A percentile compares a stretch with the other conserved stretches of the same genome.
Conservation (phyloP, 1,140 invertebrate genomes). For the Capitella teleta region DNA sequence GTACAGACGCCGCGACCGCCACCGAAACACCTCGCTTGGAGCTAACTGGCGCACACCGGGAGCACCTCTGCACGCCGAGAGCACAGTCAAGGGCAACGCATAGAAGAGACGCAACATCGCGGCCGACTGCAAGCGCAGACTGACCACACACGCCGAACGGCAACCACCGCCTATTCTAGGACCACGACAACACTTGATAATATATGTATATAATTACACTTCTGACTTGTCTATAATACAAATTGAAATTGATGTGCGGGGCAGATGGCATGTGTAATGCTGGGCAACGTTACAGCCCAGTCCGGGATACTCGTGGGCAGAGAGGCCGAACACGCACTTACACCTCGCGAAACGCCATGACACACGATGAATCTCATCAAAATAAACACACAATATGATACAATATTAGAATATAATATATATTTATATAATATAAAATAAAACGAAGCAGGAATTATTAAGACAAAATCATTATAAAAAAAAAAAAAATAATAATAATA, state of each 20-base stretch:
- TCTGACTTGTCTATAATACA: too few species aligned
- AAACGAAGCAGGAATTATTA: conserved; percentile 1
- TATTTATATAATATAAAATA: background rate
- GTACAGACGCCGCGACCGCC: background rate
- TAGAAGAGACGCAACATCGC: too few species aligned
- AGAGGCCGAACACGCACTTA: background rate
- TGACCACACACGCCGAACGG: too few species aligned
- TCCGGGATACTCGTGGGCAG: background rate
- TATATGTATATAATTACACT: too few species aligned
- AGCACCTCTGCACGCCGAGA: too few species aligned
- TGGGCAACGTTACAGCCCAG: conserved; percentile 2
- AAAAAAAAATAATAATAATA: conserved; percentile 3
- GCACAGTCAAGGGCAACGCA: too few species aligned
- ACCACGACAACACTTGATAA: too few species aligned
- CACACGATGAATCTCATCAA: background rate
- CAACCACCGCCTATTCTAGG: too few species aligned
- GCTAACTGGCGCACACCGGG: too few species aligned
- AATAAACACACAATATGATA: background rate
- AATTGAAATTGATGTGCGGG: background rate
- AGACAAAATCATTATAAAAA: background rate
- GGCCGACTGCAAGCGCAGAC: too few species aligned
- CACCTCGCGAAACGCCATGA: background rate
- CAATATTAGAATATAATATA: conserved; percentile 1
- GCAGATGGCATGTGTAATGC: background rate
- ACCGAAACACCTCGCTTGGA: too few species aligned